phyloP scores from a whole-genome alignment of 2,113 vertebrate genomes.

The Atrichornis clamosus region DNA sequence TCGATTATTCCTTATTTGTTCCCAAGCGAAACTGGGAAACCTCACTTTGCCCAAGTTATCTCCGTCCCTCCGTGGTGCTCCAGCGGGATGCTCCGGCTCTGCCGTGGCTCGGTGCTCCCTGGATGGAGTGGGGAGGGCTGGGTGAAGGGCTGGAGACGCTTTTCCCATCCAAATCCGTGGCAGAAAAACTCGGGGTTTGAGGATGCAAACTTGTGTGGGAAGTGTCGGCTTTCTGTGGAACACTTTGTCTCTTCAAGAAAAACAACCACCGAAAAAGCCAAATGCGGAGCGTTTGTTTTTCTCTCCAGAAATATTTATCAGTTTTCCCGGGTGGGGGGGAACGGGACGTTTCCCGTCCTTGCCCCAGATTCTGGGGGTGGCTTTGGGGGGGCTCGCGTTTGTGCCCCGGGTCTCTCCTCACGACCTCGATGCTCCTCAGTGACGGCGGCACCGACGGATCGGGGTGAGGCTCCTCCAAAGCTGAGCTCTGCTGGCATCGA shows the following conservation, averaged over 20 bases:
- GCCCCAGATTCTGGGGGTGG: fast-evolving
- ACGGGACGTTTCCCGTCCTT: not conserved
- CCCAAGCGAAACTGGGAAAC: not conserved
- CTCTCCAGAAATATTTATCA: not conserved
- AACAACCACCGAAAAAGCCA: constrained; percentile 15
- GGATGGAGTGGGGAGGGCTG: not conserved
- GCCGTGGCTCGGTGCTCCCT: fast-evolving
- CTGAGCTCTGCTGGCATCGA: not conserved
- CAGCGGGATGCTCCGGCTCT: fast-evolving
- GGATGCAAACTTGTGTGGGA: constrained; percentile 51
- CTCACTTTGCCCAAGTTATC: not conserved
- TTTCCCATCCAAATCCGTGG: not conserved
- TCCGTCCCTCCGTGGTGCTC: not conserved
- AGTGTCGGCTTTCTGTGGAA: constrained; percentile 50
- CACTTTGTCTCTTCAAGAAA: constrained; percentile 50
- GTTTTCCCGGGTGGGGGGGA: fast-evolving
- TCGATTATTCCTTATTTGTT: fast-evolving
- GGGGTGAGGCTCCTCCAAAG: not conserved
- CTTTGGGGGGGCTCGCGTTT: fast-evolving
- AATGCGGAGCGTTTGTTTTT: not conserved
- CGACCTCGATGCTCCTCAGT: not conserved
- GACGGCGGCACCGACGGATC: fast-evolving
- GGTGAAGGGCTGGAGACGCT: not conserved
- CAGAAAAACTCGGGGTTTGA: constrained; percentile 7
- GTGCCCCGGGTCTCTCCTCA: fast-evolving